These are phyloP conservation scores for Frankliniella fusca DNA, from an alignment of 2,888 invertebrate genomes.

Conservation along the genomic window DNA sequence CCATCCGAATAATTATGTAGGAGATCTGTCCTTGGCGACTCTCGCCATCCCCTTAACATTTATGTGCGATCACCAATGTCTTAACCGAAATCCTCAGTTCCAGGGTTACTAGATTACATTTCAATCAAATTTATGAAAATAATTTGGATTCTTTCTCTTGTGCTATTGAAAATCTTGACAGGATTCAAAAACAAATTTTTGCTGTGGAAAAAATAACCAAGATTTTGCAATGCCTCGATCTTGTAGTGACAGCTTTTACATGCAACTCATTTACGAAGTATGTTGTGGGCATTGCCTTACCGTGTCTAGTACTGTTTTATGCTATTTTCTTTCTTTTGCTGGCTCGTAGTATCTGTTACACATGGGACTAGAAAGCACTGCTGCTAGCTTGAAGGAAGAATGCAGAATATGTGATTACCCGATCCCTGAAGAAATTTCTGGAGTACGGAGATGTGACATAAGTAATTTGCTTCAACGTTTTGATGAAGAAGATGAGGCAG, in stretches of 20 bases:
- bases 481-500: conserved; percentile 10
- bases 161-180: no score
- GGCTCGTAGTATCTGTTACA: neutral
- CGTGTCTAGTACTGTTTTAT: neutral
- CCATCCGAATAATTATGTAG: neutral
- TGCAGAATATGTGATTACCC: conserved; percentile 2
- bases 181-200: no score
- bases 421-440: neutral
- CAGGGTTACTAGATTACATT: no score
- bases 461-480: neutral
- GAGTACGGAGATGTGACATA: conserved; percentile 4
- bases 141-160: no score
- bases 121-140: no score
- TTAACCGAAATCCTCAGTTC: no score
- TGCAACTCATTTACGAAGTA: conserved; percentile 5
- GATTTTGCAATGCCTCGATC: neutral
- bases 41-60: no score
- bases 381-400: neutral
- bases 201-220: no score
- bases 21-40: no score
- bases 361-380: conserved; percentile 7
- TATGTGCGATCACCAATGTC: no score
- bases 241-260: conserved; percentile 1
- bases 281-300: neutral
- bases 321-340: neutral